Evolutionary conservation across 2,888 invertebrate species (phyloP), one percentile per base, ranked within the genome.

Genomic region (Nycteola revayana): DNA sequence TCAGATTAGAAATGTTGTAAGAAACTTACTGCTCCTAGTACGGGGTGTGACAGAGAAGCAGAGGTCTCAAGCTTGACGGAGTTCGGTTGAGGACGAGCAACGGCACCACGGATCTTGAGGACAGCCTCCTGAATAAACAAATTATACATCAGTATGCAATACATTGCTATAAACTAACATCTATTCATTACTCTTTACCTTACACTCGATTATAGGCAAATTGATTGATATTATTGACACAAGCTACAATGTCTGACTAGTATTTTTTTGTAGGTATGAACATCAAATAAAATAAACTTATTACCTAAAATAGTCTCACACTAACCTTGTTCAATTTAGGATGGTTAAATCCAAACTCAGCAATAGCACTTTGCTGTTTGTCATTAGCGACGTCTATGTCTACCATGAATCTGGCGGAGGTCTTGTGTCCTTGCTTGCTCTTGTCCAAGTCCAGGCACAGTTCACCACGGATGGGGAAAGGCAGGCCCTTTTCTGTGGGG

Each of bases 381-480:
- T 91, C 89, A 0, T 81, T 59, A 0, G 75, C 78, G 2, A 84
- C 42, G 3, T 67, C 77, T 1, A 92, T 50, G 45, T 94, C 91
- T 0, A 91, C 76, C 24, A 72, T 66, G 35, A 91, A 89, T 8
- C 86, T 76, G 0, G 93, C 60, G 0, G 90, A 86, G 0, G 93
- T 90, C 64, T 93, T 94, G 49, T 93, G 91, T n/a, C 91, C 89
- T 0, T 94, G 94, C 47, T 92, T 91, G 58, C 91, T 91, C 68
- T 94, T 94, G 79, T 96, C 93, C 31, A 94, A 74, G 68, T 93
- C 94, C 23, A 94, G 79, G 5, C 86, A 82, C 3, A 92, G 57
- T 31, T 94, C 94, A 6, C 92, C 90, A 32, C 91, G 90, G 49
- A 92, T 86, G 14, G 91, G 90, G 49, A 93, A 93, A 0, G 90